Conservation (phyloP, 2,797 vertebrate genomes). For the Molossus alvarezi region DNA sequence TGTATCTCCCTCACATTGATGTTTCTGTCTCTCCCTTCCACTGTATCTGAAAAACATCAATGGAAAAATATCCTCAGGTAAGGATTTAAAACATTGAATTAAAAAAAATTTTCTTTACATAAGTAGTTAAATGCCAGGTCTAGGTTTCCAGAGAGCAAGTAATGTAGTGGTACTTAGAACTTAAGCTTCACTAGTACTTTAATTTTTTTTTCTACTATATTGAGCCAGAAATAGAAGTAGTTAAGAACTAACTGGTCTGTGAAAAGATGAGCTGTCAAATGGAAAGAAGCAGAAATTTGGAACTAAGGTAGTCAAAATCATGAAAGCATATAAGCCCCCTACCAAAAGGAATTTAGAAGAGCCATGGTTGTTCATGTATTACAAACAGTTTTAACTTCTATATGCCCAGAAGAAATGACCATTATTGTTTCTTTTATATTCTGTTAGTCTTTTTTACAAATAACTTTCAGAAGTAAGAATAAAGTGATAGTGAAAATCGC, state of each 20-base stretch:
- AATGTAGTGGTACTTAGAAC: slow-evolving; percentile 55
- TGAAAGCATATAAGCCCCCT: background rate
- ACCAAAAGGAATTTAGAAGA: slow-evolving; percentile 59
- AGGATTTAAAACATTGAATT: no score
- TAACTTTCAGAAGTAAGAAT: slow-evolving; percentile 62
- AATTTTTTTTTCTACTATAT: background rate
- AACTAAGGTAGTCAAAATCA: slow-evolving; percentile 55
- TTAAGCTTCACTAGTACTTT: slow-evolving; percentile 33
- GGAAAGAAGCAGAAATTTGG: slow-evolving; percentile 65
- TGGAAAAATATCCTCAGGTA: no score
- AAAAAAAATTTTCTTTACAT: background rate
- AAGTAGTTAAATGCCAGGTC: slow-evolving; percentile 52
- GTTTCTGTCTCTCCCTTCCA: no score
- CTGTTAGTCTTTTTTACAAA: slow-evolving; percentile 9
- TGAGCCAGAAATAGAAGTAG: slow-evolving; percentile 67
- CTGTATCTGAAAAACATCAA: no score
- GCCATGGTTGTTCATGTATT: background rate
- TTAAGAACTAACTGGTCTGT: slow-evolving; percentile 64
- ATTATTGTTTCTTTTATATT: slow-evolving; percentile 35
- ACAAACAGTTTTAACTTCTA: slow-evolving; percentile 13
- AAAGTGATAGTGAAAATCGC: slow-evolving; percentile 29
- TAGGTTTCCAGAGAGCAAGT: slow-evolving; percentile 33
- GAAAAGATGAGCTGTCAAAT: slow-evolving; percentile 47
- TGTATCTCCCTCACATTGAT: no score
- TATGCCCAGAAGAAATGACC: background rate